phyloP scores from a whole-genome alignment of 2,888 invertebrate genomes.

The Cephonodes hylas region DNA sequence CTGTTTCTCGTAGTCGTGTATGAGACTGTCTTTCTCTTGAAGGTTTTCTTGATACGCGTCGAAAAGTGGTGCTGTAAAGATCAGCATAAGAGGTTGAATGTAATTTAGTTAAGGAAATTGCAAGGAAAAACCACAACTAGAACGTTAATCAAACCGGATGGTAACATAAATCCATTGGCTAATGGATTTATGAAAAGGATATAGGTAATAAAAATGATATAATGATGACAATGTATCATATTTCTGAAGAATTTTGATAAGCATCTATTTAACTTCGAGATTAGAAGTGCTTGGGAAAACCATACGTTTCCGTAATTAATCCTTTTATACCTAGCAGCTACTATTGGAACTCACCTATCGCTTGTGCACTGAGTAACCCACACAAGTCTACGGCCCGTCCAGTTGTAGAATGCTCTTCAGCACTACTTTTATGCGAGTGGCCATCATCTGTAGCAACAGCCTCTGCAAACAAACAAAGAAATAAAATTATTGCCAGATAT shows the following conservation, averaged over 20 bases:
- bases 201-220: too few species aligned
- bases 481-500: too few species aligned
- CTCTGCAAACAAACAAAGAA: slow-evolving; percentile 30
- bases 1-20: slow-evolving; percentile 85
- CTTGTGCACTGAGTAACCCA: slow-evolving; percentile 83
- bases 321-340: neutral
- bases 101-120: too few species aligned
- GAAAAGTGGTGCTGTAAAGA: slow-evolving; percentile 82
- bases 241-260: too few species aligned
- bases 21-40: slow-evolving; percentile 87
- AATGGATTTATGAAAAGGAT: too few species aligned
- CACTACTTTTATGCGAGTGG: slow-evolving; percentile 32
- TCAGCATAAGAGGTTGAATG: too few species aligned
- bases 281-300: too few species aligned
- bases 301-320: neutral
- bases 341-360: slow-evolving; percentile 66
- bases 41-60: slow-evolving; percentile 90
- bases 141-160: too few species aligned
- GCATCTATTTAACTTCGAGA: too few species aligned
- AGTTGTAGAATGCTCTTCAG: slow-evolving; percentile 53
- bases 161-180: too few species aligned
- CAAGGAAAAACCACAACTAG: too few species aligned
- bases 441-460: slow-evolving; percentile 34
- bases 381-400: slow-evolving; percentile 68
- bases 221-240: too few species aligned